Conservation (phyloP, 2,113 vertebrate species). For the Odocoileus hemionus region DNA sequence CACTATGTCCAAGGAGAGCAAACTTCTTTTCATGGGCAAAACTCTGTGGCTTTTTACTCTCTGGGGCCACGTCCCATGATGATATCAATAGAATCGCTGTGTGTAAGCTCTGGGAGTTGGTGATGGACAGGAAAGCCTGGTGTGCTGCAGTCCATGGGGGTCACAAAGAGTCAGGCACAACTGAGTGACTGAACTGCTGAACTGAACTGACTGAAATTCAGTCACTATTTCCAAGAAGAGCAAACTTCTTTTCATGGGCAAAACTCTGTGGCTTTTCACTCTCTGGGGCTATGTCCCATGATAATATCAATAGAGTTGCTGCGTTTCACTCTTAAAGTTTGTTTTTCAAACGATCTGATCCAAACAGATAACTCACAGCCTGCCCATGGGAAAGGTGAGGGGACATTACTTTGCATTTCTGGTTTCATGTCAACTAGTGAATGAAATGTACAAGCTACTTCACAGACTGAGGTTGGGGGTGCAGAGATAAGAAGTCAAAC, state of each 20-base stretch:
- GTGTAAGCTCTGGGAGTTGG: background rate
- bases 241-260: background rate
- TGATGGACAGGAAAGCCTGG: background rate
- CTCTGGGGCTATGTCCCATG: background rate
- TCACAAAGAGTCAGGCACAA: background rate
- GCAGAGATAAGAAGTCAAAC: background rate
- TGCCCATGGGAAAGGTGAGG: background rate
- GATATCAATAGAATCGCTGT: accelerated
- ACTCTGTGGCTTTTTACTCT: background rate
- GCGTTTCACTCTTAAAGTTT: background rate
- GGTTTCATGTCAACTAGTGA: background rate
- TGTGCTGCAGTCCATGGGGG: background rate
- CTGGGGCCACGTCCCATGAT: background rate
- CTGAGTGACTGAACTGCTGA: background rate
- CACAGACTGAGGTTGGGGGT: background rate
- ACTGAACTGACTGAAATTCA: background rate
- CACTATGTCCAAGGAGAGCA: background rate
- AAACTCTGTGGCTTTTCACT: background rate
- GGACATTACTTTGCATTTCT: background rate
- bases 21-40: background rate
- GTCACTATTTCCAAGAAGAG: background rate
- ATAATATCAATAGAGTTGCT: background rate
- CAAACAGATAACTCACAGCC: background rate
- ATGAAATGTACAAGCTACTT: background rate
- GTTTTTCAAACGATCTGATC: background rate